Conservation (phyloP, 2,113 vertebrate genomes). For the Datnioides undecimradiatus region DNA sequence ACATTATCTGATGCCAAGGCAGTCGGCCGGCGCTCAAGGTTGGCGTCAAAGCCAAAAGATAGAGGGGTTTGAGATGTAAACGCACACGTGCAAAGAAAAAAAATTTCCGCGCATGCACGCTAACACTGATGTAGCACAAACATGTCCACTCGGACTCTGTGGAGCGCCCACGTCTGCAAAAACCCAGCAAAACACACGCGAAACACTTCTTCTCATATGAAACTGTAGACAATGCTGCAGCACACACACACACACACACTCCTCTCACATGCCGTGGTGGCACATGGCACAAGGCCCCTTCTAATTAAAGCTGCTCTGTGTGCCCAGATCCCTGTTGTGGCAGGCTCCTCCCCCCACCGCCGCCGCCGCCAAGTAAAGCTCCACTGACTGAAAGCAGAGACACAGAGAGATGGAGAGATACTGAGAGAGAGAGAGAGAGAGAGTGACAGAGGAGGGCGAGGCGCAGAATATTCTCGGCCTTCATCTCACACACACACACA, state of each 20-base stretch:
- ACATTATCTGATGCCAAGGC: constrained; percentile 69
- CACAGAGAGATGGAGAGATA: constrained; percentile 56
- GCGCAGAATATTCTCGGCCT: constrained; percentile 54
- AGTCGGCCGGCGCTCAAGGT: constrained; percentile 16
- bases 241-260: constrained; percentile 39
- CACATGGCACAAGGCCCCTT: constrained; percentile 76
- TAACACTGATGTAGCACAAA: neutral
- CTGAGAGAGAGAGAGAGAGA: constrained; percentile 46
- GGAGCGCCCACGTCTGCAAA: neutral
- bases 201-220: neutral
- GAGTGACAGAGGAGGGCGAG: constrained; percentile 34
- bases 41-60: constrained; percentile 18
- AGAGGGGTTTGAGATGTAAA: neutral
- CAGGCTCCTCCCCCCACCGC: constrained; percentile 74
- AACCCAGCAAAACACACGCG: neutral
- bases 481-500: constrained; percentile 48
- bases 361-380: constrained; percentile 58
- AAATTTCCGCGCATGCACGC: neutral
- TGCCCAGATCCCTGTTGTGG: constrained; percentile 74
- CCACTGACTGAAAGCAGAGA: constrained; percentile 49
- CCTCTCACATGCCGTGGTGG: constrained; percentile 58
- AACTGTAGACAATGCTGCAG: constrained; percentile 24
- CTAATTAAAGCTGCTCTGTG: constrained; percentile 84
- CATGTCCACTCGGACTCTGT: neutral
- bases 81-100: neutral